Evolutionary conservation across 37 sponge, comb jelly and placozoan genomes (phyloP), one percentile per base, ranked within the genome.

Genomic region (Corticium candelabrum): DNA sequence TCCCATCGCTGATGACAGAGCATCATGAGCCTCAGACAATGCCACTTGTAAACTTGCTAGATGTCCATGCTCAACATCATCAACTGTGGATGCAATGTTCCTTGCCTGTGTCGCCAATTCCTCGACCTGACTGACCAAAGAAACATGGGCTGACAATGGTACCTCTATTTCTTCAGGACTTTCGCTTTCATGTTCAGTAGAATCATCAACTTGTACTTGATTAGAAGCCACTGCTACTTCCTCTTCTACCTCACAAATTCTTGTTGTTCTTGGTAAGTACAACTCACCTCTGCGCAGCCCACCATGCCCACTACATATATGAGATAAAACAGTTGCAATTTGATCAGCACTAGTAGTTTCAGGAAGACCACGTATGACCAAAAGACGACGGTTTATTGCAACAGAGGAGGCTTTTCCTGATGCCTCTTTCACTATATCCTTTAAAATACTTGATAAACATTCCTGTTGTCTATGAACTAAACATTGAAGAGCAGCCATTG

Each of bases 331-430:
- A 35, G 36, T 31, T 56, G 70, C 38, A 3, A 79, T 41, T 4
- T 37, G 74, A 27, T 80, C 86, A 3, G 62, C 15, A 34, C 37
- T n/a, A 35, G 88, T 72, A 30, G 74, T 43, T 7, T 84, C 72
- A 35, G 77, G 27, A 34, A 94, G 62, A 30, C 85, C 83, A 3
- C 86, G 87, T 36, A 94, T 69, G 11, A 94, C 91, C 0, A 94
- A 67, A 40, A 94, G 76, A 30, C 89, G 77, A 50, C 21, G 15
- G 62, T 11, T 21, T 11, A 50, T 21, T 11, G 62, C 21, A 21
- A 50, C 62, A 21, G 15, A 21, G 15, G 62, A 50, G 15, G 62
- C 62, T 50, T 11, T 21, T 50, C 21, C 62, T 11, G 62, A 11
- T 27, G 62, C 62, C 62, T 11, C 62, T 27, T 27, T 21, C 62